Percentiles rank a stretch among this genome's conserved stretches.
Conservation (phyloP, 2,113 vertebrate genomes). For the Gymnobelideus leadbeateri region DNA sequence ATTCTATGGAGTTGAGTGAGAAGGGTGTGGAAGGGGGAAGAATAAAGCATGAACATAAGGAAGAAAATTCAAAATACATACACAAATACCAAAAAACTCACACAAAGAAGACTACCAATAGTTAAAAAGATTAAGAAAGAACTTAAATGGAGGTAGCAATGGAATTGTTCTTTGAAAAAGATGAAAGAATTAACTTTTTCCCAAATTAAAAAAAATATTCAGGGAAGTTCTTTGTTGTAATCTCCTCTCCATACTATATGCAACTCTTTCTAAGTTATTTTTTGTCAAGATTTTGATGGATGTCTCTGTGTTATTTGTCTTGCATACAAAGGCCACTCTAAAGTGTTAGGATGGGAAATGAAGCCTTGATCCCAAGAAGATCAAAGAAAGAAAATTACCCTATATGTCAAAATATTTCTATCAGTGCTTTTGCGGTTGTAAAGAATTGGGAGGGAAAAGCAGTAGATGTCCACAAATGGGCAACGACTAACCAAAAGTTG, state of each 20-base stretch:
- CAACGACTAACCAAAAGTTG: not conserved
- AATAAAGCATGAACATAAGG: not conserved
- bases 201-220: no score
- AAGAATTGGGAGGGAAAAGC: not conserved
- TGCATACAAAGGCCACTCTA: not conserved
- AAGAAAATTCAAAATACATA: not conserved
- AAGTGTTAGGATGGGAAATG: not conserved
- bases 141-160: not conserved
- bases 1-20: not conserved
- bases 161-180: no score
- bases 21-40: no score
- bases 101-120: not conserved
- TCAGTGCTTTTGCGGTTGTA: not conserved
- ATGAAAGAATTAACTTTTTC: not conserved
- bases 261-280: not conserved
- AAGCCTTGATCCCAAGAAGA: not conserved
- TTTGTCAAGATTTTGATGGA: not conserved
- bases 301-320: not conserved
- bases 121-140: not conserved
- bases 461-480: not conserved
- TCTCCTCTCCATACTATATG: not conserved
- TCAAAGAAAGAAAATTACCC: not conserved
- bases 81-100: not conserved
- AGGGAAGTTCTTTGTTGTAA: no score
- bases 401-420: not conserved